A percentile compares a stretch with the other conserved stretches of the same genome.
These are phyloP conservation scores for Cryptotermes secundus DNA, from an alignment of 1,140 invertebrate genomes.

Conservation along the genomic window DNA sequence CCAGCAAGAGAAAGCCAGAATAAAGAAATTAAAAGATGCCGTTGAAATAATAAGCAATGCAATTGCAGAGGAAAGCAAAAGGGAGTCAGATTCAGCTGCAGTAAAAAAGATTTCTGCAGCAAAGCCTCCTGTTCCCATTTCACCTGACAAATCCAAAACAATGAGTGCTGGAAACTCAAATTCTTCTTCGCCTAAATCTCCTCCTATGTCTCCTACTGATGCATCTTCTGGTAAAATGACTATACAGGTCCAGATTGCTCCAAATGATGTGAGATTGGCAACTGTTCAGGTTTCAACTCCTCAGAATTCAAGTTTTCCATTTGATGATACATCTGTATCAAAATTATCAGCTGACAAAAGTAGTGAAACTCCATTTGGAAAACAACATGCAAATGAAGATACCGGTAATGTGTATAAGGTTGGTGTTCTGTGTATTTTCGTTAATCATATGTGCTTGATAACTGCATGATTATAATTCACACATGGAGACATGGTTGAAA, in stretches of 20 bases:
- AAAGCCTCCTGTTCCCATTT: conserved; percentile 56
- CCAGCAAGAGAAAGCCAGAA: conserved; percentile 20
- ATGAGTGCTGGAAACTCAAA: background rate
- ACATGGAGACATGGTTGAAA: too few relatives aligned
- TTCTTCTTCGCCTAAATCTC: conserved; percentile 9
- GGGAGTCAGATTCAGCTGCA: conserved; percentile 37
- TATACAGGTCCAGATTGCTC: conserved; percentile 45
- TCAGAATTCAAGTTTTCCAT: conserved; percentile 44
- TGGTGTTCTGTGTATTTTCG: too few relatives aligned
- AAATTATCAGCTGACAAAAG: conserved; percentile 35
- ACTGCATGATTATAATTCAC: too few relatives aligned
- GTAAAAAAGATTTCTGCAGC: conserved; percentile 35
- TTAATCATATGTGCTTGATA: too few relatives aligned
- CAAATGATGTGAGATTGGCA: conserved; percentile 47
- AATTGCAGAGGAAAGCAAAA: conserved; percentile 51
- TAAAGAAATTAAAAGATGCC: conserved; percentile 54
- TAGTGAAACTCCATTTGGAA: background rate
- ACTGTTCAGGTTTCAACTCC: conserved; percentile 49
- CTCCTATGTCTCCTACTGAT: background rate
- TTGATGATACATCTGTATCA: conserved; percentile 39
- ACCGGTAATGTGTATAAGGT: too few relatives aligned
- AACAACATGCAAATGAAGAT: background rate
- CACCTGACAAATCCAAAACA: background rate
- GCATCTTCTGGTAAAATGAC: conserved; percentile 45
- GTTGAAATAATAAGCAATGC: conserved; percentile 59